phyloP scores from a whole-genome alignment of 2,888 invertebrate species.

The Thera britannica region DNA sequence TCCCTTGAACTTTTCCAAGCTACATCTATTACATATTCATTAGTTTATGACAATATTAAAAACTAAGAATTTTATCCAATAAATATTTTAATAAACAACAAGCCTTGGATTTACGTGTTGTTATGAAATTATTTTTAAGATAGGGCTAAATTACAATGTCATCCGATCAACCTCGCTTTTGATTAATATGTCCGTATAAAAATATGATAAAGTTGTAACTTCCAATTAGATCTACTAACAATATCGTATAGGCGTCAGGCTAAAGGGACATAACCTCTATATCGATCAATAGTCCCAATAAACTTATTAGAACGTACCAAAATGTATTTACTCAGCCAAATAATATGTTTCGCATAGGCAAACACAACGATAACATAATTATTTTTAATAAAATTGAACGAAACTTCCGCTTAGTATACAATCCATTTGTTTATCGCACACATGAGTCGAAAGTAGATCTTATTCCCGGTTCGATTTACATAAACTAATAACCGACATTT shows the following conservation, averaged over 20 bases:
- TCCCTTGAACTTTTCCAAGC: constrained; percentile 57
- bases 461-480: constrained; percentile 54
- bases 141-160: constrained; percentile 35
- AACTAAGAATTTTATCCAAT: constrained; percentile 46
- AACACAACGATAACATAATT: constrained; percentile 50
- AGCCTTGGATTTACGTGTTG: constrained; percentile 54
- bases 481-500: constrained; percentile 56
- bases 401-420: constrained; percentile 52
- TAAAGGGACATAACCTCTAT: constrained; percentile 16
- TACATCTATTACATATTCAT: constrained; percentile 45
- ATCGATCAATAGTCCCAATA: constrained; percentile 12
- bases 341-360: constrained; percentile 56
- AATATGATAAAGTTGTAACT: constrained; percentile 19
- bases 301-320: neutral
- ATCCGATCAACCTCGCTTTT: constrained; percentile 40
- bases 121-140: constrained; percentile 51
- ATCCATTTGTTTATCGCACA: constrained; percentile 58
- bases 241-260: constrained; percentile 7
- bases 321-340: constrained; percentile 32
- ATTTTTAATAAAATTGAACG: constrained; percentile 31
- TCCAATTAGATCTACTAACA: constrained; percentile 13
- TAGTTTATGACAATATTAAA: constrained; percentile 45
- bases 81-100: constrained; percentile 49
- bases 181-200: constrained; percentile 38
- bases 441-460: constrained; percentile 64